Percentiles rank a stretch among this genome's conserved stretches.
phyloP scores from a whole-genome alignment of 2,888 invertebrate species.

The Agriopis leucophaearia region DNA sequence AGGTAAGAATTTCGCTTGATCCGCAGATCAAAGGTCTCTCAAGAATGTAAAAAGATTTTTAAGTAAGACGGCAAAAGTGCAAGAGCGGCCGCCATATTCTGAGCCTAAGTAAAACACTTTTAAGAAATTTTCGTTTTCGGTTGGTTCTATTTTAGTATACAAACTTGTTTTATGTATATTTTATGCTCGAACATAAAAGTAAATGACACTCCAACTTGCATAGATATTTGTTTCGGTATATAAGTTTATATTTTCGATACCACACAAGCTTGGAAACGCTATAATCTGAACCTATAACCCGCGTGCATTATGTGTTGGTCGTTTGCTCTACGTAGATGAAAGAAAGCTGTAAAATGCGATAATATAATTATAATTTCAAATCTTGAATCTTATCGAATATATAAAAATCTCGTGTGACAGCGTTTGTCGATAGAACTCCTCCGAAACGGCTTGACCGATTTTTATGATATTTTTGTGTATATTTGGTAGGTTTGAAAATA shows the following conservation, averaged over 20 bases:
- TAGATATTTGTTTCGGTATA: constrained; percentile 28
- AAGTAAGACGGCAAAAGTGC: too few relatives aligned
- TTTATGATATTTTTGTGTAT: too few relatives aligned
- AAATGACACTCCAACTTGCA: constrained; percentile 30
- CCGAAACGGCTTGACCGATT: too few relatives aligned
- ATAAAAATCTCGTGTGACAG: too few relatives aligned
- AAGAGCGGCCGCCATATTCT: too few relatives aligned
- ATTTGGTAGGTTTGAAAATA: too few relatives aligned
- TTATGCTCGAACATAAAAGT: constrained; percentile 27
- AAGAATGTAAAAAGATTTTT: too few relatives aligned
- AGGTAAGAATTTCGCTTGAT: too few relatives aligned
- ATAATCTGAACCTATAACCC: constrained; percentile 25
- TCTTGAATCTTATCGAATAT: too few relatives aligned
- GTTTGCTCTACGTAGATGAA: constrained; percentile 9
- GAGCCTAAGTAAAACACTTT: not conserved
- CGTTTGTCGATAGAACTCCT: too few relatives aligned
- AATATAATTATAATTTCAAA: not conserved
- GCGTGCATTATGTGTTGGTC: constrained; percentile 4
- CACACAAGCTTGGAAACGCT: constrained; percentile 20
- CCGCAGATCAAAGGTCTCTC: too few relatives aligned
- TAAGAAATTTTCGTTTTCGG: not conserved
- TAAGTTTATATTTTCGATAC: constrained; percentile 28
- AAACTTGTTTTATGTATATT: constrained; percentile 9
- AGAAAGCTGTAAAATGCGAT: not conserved
- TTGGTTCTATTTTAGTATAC: constrained; percentile 17